Conservation (phyloP, 2,113 vertebrate genomes). For the Platycercus adscitus region DNA sequence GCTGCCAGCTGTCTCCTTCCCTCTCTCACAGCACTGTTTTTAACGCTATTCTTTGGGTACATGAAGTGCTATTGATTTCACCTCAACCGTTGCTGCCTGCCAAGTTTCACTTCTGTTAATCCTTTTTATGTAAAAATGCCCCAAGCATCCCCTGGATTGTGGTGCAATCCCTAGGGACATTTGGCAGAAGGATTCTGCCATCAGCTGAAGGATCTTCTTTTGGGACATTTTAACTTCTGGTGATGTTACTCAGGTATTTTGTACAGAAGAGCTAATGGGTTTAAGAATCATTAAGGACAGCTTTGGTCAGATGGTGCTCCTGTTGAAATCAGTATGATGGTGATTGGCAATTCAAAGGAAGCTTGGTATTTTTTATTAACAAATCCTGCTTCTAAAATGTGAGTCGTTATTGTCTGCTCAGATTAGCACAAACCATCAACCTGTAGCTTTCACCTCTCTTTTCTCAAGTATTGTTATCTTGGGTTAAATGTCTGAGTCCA, state of each 20-base stretch:
- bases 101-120: neutral
- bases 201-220: neutral
- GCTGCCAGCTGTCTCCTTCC: neutral
- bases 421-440: neutral
- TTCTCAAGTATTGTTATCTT: neutral
- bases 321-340: neutral
- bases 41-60: neutral
- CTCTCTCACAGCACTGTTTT: neutral
- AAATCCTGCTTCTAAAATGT: neutral
- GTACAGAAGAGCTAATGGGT: neutral
- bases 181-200: neutral
- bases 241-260: neutral
- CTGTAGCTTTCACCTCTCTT: neutral
- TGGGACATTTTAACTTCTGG: neutral
- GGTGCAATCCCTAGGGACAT: neutral
- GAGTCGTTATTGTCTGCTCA: neutral
- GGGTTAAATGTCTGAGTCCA: neutral
- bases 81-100: neutral
- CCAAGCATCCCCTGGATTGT: fast-evolving
- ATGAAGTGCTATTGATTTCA: neutral
- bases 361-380: neutral
- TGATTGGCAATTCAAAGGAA: neutral
- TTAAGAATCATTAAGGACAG: neutral
- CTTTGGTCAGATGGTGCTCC: neutral
- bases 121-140: neutral